Evolutionary conservation across 2,113 vertebrate genomes (phyloP).

Genomic region (Thunnus maccoyii): DNA sequence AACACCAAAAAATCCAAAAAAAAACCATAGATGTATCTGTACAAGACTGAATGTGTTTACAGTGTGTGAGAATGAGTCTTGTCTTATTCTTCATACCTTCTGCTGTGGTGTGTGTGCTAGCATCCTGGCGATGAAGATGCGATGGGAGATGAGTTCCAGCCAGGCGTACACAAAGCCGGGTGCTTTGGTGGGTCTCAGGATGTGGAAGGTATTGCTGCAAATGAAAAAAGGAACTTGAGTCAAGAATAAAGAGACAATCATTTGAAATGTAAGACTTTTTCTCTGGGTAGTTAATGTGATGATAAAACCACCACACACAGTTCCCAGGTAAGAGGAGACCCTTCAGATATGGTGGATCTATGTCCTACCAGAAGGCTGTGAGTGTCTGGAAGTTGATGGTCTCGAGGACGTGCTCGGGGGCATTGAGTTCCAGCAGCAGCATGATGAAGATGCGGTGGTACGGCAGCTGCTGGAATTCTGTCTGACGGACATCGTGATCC

Average conservation of each 20-base stretch:
- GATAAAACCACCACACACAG: too few species aligned
- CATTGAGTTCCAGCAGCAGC: slow-evolving; percentile 97
- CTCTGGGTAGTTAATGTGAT: too few species aligned
- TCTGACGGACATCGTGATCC: slow-evolving; percentile 98
- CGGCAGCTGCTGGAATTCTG: slow-evolving; percentile 97
- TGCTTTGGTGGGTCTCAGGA: slow-evolving; percentile 98
- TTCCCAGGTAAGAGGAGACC: fast-evolving
- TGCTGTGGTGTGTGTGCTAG: slow-evolving; percentile 98
- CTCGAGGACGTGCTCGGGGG: slow-evolving; percentile 97
- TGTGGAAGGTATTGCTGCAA: slow-evolving; percentile 98
- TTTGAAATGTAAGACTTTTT: background rate
- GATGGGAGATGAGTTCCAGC: slow-evolving; percentile 99
- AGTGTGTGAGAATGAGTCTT: background rate
- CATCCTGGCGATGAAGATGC: slow-evolving; percentile 99
- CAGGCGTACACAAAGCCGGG: slow-evolving; percentile 99
- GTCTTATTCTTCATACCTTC: slow-evolving; percentile 86
- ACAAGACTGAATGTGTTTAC: background rate
- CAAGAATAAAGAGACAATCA: too few species aligned
- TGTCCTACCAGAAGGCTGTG: slow-evolving; percentile 95
- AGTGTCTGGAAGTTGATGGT: slow-evolving; percentile 99
- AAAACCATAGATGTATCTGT: background rate
- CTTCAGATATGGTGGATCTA: background rate
- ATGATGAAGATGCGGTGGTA: slow-evolving; percentile 99
- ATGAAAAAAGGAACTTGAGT: slow-evolving; percentile 38
- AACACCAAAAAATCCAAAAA: background rate